Base-by-base conservation (phyloP, 2,797 vertebrate genomes). In the Pterois miles region DNA sequence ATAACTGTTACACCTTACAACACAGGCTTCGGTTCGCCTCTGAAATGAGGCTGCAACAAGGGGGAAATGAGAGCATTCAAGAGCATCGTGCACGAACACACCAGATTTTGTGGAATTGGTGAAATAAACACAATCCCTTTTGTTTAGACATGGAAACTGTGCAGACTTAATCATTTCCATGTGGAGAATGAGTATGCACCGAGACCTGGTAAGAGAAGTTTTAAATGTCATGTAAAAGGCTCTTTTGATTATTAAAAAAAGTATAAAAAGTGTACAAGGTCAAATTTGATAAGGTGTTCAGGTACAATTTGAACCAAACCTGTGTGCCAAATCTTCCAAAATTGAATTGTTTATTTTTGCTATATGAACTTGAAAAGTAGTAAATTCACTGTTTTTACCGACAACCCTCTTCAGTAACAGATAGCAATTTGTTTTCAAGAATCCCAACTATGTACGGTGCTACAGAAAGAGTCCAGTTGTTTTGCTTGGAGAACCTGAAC, bases 1-100 rank as follows among this genome's bases (percentile, higher is more conserved):
- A 80, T 79, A 72, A 53, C 58, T 56, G 75, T 75, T 69, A 80
- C 12, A 31, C 46, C 67, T 74, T 80, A 72, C 50, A 78, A 75
- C 38, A 65, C 48, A 71, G 50, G 50, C 27, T 14, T 68, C 2
- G 2, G 8, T 75, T 70, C 60, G 16, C n/a, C 23, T 68, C 60
- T 74, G 60, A 86, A 85, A 78, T 77, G 11, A 82, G 53, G 48
- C 57, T 68, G 58, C 48, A 77, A 56, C 52, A 62, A 34, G 25
- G 22, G 20, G 6, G 13, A 18, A 38, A 52, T 60, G n/a, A 31
- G 20, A 56, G 48, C 0, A 2, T 48, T 74, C 25, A 77, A 73
- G 40, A 81, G 76, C 16, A 67, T 1, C n/a, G 18, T 18, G 11
- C 2, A 1, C 57, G 6, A 80, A 66, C 10, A 25, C 22, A 66